phyloP scores from a whole-genome alignment of 1,140 invertebrate genomes.

The Drosophila rhopaloa region DNA sequence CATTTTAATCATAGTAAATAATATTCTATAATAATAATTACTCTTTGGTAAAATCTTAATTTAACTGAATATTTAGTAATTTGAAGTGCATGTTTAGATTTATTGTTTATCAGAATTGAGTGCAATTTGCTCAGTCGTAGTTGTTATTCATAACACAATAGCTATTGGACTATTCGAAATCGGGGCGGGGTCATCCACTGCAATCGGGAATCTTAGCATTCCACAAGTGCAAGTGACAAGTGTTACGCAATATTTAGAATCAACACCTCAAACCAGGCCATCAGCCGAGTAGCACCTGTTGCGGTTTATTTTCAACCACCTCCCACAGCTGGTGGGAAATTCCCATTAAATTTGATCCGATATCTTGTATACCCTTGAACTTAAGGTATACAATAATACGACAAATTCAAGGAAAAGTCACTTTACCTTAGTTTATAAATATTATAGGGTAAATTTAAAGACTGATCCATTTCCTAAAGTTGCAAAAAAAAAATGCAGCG shows the following conservation, averaged over 20 bases:
- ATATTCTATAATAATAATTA: too few relatives aligned
- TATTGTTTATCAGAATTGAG: too few relatives aligned
- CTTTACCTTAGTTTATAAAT: too few relatives aligned
- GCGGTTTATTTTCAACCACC: conserved; percentile 8
- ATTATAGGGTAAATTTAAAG: too few relatives aligned
- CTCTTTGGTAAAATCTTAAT: too few relatives aligned
- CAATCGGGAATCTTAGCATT: not conserved
- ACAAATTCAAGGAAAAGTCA: not conserved
- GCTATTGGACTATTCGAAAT: not conserved
- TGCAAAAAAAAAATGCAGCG: too few relatives aligned
- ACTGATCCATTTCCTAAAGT: too few relatives aligned
- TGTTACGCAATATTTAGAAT: conserved; percentile 16
- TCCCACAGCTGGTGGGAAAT: conserved; percentile 2
- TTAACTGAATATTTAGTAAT: too few relatives aligned
- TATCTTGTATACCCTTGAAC: not conserved
- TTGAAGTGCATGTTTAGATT: too few relatives aligned
- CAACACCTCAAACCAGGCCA: conserved; percentile 13
- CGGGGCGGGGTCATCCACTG: not conserved
- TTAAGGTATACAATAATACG: not conserved
- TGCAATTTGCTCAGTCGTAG: too few relatives aligned
- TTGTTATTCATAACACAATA: too few relatives aligned
- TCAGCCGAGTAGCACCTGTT: conserved; percentile 15
- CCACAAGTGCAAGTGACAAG: conserved; percentile 13
- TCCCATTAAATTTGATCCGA: not conserved
- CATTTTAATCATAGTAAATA: too few relatives aligned